Evolutionary conservation across 2,888 invertebrate species (phyloP).

Genomic region (Druceiella hillmani): DNA sequence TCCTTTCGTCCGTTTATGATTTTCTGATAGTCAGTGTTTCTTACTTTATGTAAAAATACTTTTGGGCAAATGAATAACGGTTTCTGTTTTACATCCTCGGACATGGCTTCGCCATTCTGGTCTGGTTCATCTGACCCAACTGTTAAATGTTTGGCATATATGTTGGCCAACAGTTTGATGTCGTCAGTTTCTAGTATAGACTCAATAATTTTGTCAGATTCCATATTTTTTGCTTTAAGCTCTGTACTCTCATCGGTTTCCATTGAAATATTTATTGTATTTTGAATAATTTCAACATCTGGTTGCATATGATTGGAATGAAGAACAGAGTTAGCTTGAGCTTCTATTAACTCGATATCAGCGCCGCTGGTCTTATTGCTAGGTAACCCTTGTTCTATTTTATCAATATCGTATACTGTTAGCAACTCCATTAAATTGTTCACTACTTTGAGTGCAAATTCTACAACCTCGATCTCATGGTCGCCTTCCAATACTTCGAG

Average conservation of each 20-base stretch:
- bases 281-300: too few relatives aligned
- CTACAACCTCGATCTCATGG: constrained; percentile 60
- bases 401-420: constrained; percentile 40
- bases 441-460: constrained; percentile 48
- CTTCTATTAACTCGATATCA: background rate
- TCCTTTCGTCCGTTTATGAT: constrained; percentile 55
- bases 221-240: too few relatives aligned
- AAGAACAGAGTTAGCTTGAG: constrained; percentile 7
- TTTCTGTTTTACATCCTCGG: constrained; percentile 12
- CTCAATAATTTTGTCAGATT: constrained; percentile 56
- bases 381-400: too few relatives aligned
- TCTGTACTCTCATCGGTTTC: too few relatives aligned
- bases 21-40: constrained; percentile 53
- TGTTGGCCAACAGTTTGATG: constrained; percentile 53
- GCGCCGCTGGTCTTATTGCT: too few relatives aligned
- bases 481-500: constrained; percentile 56
- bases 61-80: constrained; percentile 38
- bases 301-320: constrained; percentile 20
- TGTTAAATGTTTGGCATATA: constrained; percentile 58
- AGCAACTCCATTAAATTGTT: constrained; percentile 43
- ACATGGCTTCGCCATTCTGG: too few relatives aligned
- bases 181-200: constrained; percentile 60
- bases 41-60: constrained; percentile 55
- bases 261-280: too few relatives aligned
- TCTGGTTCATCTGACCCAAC: too few relatives aligned